Conservation (phyloP, 2,888 invertebrate species). For the Apamea anceps region DNA sequence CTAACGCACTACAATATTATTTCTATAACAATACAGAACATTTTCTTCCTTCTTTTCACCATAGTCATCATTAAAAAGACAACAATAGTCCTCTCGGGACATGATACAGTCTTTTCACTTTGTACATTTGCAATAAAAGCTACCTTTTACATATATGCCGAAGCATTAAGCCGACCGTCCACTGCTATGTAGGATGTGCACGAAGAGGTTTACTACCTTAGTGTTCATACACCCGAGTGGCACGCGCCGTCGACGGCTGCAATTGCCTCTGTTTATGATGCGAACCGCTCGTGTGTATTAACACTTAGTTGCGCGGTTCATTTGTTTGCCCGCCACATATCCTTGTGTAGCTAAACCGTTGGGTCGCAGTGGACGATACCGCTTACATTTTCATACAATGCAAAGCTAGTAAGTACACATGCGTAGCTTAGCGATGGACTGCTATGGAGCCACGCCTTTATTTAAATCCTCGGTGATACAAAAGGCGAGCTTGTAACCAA, state of each 20-base stretch:
- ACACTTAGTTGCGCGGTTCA: not conserved
- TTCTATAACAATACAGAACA: conserved; percentile 10
- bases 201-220: not conserved
- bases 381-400: not conserved
- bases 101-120: conserved; percentile 42
- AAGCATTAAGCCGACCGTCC: conserved; percentile 33
- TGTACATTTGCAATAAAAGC: conserved; percentile 64
- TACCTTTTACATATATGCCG: conserved; percentile 60
- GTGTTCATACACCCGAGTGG: no score
- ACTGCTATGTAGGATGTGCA: not conserved
- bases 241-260: no score
- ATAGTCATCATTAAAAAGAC: conserved; percentile 35
- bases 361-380: not conserved
- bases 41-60: not conserved
- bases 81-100: conserved; percentile 41
- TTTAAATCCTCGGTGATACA: conserved; percentile 67
- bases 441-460: conserved; percentile 23
- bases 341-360: not conserved
- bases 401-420: not conserved
- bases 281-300: no score
- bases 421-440: not conserved
- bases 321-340: not conserved
- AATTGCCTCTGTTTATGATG: no score
- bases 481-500: conserved; percentile 61
- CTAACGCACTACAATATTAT: not conserved